These are phyloP conservation scores for Coturnix japonica DNA, from an alignment of 2,113 vertebrate genomes.

Conservation along the genomic window DNA sequence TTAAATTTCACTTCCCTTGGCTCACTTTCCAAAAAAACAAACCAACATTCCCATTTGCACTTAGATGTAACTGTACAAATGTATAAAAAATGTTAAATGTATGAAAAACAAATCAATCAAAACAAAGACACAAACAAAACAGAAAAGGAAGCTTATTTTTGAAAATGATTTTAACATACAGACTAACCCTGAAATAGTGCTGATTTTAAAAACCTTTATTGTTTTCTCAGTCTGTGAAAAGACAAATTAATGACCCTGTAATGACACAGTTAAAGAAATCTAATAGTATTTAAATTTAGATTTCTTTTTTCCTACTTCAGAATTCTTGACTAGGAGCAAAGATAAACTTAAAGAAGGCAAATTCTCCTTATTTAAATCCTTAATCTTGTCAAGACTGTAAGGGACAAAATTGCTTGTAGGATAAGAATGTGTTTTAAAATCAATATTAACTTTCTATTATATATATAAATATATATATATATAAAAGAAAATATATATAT, in stretches of 20 bases:
- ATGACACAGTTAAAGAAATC: not conserved
- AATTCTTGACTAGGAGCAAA: not conserved
- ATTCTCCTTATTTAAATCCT: not conserved
- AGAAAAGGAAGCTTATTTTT: not conserved
- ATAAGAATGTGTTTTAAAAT: not conserved
- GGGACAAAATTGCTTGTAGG: not conserved
- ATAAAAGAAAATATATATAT: no score
- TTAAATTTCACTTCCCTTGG: not conserved
- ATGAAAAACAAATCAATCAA: not conserved
- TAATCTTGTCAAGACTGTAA: not conserved
- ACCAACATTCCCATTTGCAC: not conserved
- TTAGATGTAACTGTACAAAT: not conserved
- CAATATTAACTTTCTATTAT: not conserved
- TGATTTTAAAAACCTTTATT: not conserved
- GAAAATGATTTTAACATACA: not conserved
- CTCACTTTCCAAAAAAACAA: not conserved
- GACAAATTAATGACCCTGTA: fast-evolving
- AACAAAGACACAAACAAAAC: not conserved
- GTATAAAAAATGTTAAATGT: not conserved
- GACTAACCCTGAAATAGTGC: not conserved
- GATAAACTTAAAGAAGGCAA: no score
- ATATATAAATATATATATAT: no score
- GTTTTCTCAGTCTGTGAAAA: not conserved
- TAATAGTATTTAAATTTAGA: not conserved
- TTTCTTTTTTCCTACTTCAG: not conserved